A percentile compares a stretch with the other conserved stretches of the same genome.
These are phyloP conservation scores for Carassius carassius DNA, from an alignment of 2,113 vertebrate species.

Conservation along the genomic window DNA sequence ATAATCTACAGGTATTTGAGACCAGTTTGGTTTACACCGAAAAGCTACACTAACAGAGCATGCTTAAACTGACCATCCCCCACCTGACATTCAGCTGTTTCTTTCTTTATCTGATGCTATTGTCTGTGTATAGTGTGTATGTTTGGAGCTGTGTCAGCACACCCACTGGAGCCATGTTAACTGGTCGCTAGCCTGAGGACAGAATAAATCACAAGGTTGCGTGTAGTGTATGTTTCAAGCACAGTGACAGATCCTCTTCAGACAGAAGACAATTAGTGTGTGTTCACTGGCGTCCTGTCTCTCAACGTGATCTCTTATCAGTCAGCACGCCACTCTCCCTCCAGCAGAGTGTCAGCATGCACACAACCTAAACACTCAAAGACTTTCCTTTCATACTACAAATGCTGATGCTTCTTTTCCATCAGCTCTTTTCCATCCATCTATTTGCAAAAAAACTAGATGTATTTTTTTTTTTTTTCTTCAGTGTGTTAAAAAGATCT, in stretches of 20 bases:
- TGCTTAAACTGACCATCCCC: conserved; percentile 10
- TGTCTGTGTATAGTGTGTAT: conserved; percentile 20
- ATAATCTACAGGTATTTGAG: background rate
- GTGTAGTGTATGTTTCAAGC: conserved; percentile 21
- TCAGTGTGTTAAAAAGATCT: background rate
- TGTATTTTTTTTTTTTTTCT: background rate
- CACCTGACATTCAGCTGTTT: conserved; percentile 11
- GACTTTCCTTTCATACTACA: conserved; percentile 38
- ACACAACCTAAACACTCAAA: background rate
- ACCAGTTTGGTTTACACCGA: conserved; percentile 10
- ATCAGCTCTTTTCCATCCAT: no score
- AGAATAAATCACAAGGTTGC: conserved; percentile 33
- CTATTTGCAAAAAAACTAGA: background rate
- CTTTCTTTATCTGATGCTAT: background rate
- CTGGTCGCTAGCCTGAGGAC: conserved; percentile 28
- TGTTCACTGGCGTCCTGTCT: conserved; percentile 26
- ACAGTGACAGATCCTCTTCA: conserved; percentile 34
- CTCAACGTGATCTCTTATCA: conserved; percentile 57
- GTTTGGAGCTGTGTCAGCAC: conserved; percentile 12
- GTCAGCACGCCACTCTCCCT: conserved; percentile 58
- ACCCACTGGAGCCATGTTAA: conserved; percentile 46
- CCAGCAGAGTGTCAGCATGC: conserved; percentile 9
- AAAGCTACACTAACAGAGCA: background rate
- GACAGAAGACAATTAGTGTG: conserved; percentile 36
- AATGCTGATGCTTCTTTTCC: conserved; percentile 36